Base-by-base conservation (phyloP, 92 coral and sea anemone genomes). In the Plumapathes pennacea region DNA sequence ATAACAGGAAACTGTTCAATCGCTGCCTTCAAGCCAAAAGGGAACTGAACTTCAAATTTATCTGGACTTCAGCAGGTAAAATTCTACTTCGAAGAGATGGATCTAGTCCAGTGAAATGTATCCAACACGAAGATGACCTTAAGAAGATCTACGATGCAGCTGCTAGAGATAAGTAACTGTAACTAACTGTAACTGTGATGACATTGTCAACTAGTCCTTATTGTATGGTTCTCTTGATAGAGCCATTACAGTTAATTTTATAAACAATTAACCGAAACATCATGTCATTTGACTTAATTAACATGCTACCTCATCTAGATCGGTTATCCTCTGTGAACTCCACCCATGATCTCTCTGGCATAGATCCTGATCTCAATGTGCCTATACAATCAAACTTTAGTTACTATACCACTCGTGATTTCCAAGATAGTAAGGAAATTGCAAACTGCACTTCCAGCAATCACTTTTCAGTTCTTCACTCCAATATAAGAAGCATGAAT, bases 321-420 rank as follows among this genome's bases (percentile, higher is more conserved):
- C n/a, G 68, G 47, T 18, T 55, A 63, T 19, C 83, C 60, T 27
- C 77, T 15, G 4, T 65, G 29, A 60, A 65, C 52, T 60, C 53
- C 29, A 69, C 67, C 38, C 71, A 61, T 38, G 71, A 60, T 45
- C 74, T 76, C 25, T 60, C 80, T 32, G 61, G 41, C 42, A 48
- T 78, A 25, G 89, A 82, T 68, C 46, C 54, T 40, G 80, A 76
- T 28, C 41, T 48, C 8, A 43, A 76, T 26, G 43, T 77, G 51
- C 81, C 81, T 7, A 29, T 68, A 40, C 57, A 66, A 52, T 45
- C 67, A 32, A 71, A 77, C 52, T 71, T 77, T 54, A 45, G 71
- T 32, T 76, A 82, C 44, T 83, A 69, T 50, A 34, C 66, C 50
- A 48, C 38, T 15, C 70, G 76, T 69, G 80, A 66, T 39, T 81